Evolutionary conservation across 2,113 vertebrate genomes (phyloP).

Genomic region (Orthonyx spaldingii): DNA sequence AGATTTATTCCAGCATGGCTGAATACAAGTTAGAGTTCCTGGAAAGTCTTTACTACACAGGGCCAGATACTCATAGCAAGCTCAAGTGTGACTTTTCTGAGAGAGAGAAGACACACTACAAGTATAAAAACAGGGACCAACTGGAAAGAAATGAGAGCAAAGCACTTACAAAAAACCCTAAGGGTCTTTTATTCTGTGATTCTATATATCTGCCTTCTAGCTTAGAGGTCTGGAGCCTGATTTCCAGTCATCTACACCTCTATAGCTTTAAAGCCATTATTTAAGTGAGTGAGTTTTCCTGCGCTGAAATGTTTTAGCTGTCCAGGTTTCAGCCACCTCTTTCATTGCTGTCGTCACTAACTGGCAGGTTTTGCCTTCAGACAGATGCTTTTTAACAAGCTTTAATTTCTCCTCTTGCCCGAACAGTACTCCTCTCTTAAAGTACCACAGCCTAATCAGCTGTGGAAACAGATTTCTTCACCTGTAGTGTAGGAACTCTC

Average conservation of each 20-base stretch:
- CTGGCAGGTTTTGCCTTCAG: background rate
- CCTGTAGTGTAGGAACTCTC: background rate
- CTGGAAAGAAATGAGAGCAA: background rate
- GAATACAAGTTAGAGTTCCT: background rate
- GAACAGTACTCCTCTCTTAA: background rate
- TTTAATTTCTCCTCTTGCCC: background rate
- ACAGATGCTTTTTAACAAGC: background rate
- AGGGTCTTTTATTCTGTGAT: background rate
- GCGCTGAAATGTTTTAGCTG: background rate
- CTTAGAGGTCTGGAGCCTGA: background rate
- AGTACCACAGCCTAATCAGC: background rate
- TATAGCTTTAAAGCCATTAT: background rate
- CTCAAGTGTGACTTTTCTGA: background rate
- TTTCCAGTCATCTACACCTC: background rate
- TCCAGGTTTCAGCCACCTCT: background rate
- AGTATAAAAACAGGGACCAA: background rate
- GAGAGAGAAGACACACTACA: background rate
- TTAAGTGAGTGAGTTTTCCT: background rate
- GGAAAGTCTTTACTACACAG: background rate
- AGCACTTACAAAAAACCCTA: background rate
- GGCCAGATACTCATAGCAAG: background rate
- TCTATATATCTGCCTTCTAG: background rate
- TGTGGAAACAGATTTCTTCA: background rate
- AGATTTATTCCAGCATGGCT: background rate
- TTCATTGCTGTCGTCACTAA: background rate